Percentiles rank a stretch among this genome's conserved stretches.
Conservation (phyloP, 2,888 invertebrate genomes). For the Carcina quercana region DNA sequence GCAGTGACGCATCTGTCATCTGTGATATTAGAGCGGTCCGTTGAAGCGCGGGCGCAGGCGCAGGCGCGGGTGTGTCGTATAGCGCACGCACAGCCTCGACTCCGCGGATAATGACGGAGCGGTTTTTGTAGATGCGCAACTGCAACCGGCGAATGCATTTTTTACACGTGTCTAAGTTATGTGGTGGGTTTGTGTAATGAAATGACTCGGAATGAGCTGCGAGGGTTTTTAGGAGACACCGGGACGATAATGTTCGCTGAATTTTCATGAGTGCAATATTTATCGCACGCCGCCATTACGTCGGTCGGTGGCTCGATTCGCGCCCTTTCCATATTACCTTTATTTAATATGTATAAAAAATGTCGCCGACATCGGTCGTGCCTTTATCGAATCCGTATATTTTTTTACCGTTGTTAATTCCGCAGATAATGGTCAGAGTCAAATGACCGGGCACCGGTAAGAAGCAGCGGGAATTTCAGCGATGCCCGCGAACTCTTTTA, state of each 20-base stretch:
- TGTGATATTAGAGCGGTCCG: slow-evolving; percentile 55
- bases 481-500: slow-evolving; percentile 68
- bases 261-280: slow-evolving; percentile 66
- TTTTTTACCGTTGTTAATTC: slow-evolving; percentile 69
- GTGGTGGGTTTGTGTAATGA: slow-evolving; percentile 28
- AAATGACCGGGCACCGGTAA: slow-evolving; percentile 65
- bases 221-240: slow-evolving; percentile 38
- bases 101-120: slow-evolving; percentile 37
- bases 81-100: no score
- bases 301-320: slow-evolving; percentile 32
- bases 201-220: slow-evolving; percentile 44
- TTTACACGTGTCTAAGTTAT: slow-evolving; percentile 33
- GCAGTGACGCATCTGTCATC: slow-evolving; percentile 69
- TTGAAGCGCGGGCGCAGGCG: no score
- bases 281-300: slow-evolving; percentile 56
- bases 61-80: no score
- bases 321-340: slow-evolving; percentile 49
- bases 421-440: slow-evolving; percentile 68
- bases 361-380: slow-evolving; percentile 51
- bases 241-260: slow-evolving; percentile 45
- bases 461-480: slow-evolving; percentile 68
- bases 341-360: slow-evolving; percentile 60
- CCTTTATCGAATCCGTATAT: slow-evolving; percentile 57
- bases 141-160: slow-evolving; percentile 32
- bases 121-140: slow-evolving; percentile 36